Percentiles rank a stretch among this genome's conserved stretches.
phyloP scores from a whole-genome alignment of 2,113 vertebrate genomes.

The Thymallus thymallus region DNA sequence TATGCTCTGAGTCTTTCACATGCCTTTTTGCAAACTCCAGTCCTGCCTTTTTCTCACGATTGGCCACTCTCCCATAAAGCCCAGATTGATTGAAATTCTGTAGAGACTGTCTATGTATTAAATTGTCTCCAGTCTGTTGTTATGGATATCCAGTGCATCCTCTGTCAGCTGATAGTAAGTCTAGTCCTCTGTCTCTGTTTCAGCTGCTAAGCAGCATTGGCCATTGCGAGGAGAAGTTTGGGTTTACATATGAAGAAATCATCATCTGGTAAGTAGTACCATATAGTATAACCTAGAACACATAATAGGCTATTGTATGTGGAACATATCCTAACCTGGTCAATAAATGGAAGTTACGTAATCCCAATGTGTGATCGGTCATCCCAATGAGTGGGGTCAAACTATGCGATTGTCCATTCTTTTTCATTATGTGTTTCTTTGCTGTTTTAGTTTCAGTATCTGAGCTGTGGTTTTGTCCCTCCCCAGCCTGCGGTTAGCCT shows the following conservation, averaged over 20 bases:
- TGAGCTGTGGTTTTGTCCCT: constrained; percentile 21
- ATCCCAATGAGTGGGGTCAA: neutral
- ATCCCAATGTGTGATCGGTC: neutral
- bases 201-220: constrained; percentile 94
- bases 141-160: no score
- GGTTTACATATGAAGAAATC: constrained; percentile 96
- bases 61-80: no score
- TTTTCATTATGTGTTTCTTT: neutral
- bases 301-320: no score
- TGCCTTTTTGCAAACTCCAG: no score
- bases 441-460: neutral
- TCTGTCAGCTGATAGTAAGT: neutral
- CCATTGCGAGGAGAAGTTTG: constrained; percentile 91
- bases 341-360: neutral
- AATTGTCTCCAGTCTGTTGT: no score
- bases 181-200: constrained; percentile 41
- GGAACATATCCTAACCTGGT: no score
- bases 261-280: constrained; percentile 90
- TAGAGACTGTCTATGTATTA: no score
- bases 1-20: no score
- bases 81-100: no score
- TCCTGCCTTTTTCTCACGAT: no score
- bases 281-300: neutral
- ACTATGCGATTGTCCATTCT: neutral
- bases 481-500: constrained; percentile 87